These are phyloP conservation scores for Drosophila prostipennis DNA, from an alignment of 2,888 invertebrate genomes.

Conservation along the genomic window DNA sequence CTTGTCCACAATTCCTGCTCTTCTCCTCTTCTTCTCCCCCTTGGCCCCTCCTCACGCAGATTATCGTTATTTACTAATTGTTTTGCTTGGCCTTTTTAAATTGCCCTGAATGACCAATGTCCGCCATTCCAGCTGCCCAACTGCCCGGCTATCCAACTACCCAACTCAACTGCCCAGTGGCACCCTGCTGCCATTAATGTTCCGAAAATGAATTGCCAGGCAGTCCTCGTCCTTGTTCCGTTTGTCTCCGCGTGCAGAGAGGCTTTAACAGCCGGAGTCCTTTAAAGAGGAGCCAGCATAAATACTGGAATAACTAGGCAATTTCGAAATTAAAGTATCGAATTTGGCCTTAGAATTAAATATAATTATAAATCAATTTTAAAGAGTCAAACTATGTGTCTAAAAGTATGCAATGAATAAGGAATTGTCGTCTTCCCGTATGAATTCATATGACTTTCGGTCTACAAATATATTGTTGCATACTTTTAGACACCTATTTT, in stretches of 20 bases:
- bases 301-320: background rate
- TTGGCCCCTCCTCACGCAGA: slow-evolving; percentile 59
- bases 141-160: background rate
- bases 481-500: too few relatives aligned
- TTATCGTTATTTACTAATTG: slow-evolving; percentile 79
- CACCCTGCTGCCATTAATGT: slow-evolving; percentile 45
- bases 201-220: slow-evolving; percentile 41
- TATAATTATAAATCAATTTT: background rate
- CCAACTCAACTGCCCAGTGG: slow-evolving; percentile 14
- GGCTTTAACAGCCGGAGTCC: slow-evolving; percentile 17
- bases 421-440: too few relatives aligned
- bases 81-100: slow-evolving; percentile 53
- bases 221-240: slow-evolving; percentile 11
- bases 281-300: slow-evolving; percentile 12
- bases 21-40: slow-evolving; percentile 6
- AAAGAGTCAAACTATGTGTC: too few relatives aligned
- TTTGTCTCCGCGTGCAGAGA: slow-evolving; percentile 1
- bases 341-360: background rate
- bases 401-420: too few relatives aligned
- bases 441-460: too few relatives aligned
- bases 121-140: slow-evolving; percentile 16
- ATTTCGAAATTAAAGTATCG: background rate
- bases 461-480: too few relatives aligned
- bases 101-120: slow-evolving; percentile 46
- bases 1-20: slow-evolving; percentile 33